Percentiles rank a stretch among this genome's conserved stretches.
Conservation (phyloP, 2,888 invertebrate species). For the Lasioglossum leucozonium region DNA sequence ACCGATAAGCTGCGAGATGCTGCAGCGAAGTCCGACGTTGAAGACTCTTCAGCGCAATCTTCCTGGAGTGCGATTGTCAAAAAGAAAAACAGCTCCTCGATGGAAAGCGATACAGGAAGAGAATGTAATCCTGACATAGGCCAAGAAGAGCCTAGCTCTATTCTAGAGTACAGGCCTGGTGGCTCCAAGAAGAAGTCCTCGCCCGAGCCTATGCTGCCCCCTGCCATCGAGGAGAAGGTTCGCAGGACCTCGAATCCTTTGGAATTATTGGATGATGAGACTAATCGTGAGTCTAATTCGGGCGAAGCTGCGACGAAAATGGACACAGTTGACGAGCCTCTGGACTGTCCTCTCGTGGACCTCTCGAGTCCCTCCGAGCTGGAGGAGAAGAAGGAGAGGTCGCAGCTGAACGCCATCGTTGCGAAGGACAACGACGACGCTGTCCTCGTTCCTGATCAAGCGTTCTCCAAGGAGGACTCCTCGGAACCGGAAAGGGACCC, state of each 20-base stretch:
- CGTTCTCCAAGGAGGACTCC: constrained; percentile 63
- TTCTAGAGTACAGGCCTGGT: background rate
- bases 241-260: background rate
- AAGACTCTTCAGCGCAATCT: background rate
- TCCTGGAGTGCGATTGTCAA: constrained; percentile 24
- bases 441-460: background rate
- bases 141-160: background rate
- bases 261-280: background rate
- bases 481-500: constrained; percentile 51
- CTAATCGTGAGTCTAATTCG: background rate
- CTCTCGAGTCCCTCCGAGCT: background rate
- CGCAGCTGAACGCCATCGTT: background rate
- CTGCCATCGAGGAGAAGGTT: background rate
- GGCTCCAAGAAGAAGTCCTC: constrained; percentile 11
- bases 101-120: background rate
- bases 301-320: background rate
- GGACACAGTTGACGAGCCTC: background rate
- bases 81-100: constrained; percentile 24
- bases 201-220: background rate
- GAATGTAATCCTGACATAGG: background rate
- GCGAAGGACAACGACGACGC: constrained; percentile 56
- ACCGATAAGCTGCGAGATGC: constrained; percentile 15
- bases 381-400: constrained; percentile 2
- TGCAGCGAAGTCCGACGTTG: background rate
- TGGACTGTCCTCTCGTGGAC: constrained; percentile 9